Evolutionary conservation across 2,888 invertebrate genomes (phyloP).

Genomic region (Drosophila monieri): DNA sequence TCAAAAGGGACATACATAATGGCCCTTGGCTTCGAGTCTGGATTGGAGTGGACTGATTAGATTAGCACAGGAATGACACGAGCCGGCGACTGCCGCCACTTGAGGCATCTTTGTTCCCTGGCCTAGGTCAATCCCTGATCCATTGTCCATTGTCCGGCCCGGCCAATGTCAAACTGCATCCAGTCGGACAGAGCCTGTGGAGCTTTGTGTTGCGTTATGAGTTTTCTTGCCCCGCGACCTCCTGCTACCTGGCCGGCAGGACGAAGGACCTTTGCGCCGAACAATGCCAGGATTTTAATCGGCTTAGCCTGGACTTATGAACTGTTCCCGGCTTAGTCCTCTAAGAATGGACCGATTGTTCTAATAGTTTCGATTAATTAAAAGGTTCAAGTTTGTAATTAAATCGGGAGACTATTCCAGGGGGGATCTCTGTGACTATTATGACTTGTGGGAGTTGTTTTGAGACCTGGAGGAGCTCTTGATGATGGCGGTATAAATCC

Average conservation of each 20-base stretch:
- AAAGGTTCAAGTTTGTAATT: background rate
- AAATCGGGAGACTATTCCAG: background rate
- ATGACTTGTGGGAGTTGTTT: too few species aligned
- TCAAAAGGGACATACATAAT: constrained; percentile 33
- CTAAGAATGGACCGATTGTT: background rate
- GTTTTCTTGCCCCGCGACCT: constrained; percentile 9
- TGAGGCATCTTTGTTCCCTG: constrained; percentile 12
- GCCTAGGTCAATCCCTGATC: constrained; percentile 24
- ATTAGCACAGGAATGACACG: constrained; percentile 56
- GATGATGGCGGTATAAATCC: background rate
- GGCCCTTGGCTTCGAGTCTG: constrained; percentile 24
- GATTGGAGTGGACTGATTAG: constrained; percentile 65
- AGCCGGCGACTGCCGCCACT: constrained; percentile 43
- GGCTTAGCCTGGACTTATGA: constrained; percentile 1
- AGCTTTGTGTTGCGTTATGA: constrained; percentile 46
- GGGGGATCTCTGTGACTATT: too few species aligned
- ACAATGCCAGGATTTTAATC: constrained; percentile 9
- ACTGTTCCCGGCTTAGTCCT: background rate
- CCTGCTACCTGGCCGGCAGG: background rate
- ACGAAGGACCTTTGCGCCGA: background rate
- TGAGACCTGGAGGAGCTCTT: background rate
- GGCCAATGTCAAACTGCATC: constrained; percentile 15
- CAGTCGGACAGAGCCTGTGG: background rate
- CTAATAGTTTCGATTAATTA: constrained; percentile 2
- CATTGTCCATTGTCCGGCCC: background rate